Evolutionary conservation across 2,888 invertebrate species (phyloP).

Genomic region (Caenorhabditis panamensis): DNA sequence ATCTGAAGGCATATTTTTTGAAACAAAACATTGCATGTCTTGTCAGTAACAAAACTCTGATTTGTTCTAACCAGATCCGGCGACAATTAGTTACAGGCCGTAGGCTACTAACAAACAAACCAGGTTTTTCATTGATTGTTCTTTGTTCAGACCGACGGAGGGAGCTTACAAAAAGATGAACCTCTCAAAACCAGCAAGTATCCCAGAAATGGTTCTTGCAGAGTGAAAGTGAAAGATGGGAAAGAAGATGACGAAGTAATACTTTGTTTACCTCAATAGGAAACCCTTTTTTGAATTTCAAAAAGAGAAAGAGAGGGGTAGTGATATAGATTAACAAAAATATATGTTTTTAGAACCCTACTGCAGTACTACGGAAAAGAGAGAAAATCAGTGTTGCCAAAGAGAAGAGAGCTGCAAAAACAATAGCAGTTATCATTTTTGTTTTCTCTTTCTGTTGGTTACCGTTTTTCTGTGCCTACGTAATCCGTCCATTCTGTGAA

Average conservation of each 20-base stretch:
- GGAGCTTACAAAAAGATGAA: conserved; percentile 63
- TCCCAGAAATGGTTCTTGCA: conserved; percentile 61
- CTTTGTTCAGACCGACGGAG: conserved; percentile 59
- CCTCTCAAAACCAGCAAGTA: conserved; percentile 71
- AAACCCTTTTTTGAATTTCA: not conserved
- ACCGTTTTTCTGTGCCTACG: conserved; percentile 81
- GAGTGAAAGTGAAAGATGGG: conserved; percentile 52
- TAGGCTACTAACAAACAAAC: not conserved
- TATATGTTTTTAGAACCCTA: conserved; percentile 75
- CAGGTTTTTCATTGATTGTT: conserved; percentile 12
- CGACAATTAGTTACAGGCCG: conserved; percentile 24
- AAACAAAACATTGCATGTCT: not conserved
- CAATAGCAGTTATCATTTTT: conserved; percentile 82
- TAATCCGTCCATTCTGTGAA: conserved; percentile 81
- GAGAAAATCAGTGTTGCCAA: conserved; percentile 81
- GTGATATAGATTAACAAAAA: too few relatives aligned
- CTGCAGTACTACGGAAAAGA: conserved; percentile 76
- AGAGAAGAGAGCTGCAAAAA: conserved; percentile 81
- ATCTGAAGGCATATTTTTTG: not conserved
- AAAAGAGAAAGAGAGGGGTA: conserved; percentile 12
- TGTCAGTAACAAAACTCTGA: not conserved
- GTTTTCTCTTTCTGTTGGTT: conserved; percentile 81
- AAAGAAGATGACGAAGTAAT: conserved; percentile 61
- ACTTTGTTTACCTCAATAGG: not conserved
- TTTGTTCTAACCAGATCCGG: conserved; percentile 1